Conservation (phyloP, 2,888 invertebrate species). For the Choristoneura rosaceana region DNA sequence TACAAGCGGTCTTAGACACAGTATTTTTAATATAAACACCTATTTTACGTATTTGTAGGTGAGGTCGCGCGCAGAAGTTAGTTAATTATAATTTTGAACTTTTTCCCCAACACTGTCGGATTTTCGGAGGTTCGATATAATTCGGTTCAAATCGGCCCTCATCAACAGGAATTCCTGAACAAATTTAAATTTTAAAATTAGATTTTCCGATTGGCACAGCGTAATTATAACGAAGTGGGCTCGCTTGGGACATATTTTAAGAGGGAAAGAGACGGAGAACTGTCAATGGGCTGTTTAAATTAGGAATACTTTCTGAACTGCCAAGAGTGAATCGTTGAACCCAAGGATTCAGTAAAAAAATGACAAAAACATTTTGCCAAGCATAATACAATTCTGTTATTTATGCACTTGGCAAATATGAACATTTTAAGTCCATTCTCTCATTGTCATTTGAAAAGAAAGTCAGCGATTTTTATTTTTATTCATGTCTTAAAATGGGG, state of each 20-base stretch:
- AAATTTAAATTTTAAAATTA: conserved; percentile 20
- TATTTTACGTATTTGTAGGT: not conserved
- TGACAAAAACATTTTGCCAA: too few species aligned
- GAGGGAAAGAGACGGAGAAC: not conserved
- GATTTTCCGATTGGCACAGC: conserved; percentile 12
- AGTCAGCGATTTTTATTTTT: too few species aligned
- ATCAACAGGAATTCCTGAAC: conserved; percentile 14
- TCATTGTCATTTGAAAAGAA: too few species aligned
- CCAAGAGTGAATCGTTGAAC: too few species aligned
- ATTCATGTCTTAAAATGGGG: too few species aligned
- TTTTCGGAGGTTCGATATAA: conserved; percentile 10
- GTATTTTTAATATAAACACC: not conserved
- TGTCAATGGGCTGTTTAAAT: too few species aligned
- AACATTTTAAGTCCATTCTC: too few species aligned
- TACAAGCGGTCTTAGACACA: too few species aligned
- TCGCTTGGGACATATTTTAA: not conserved
- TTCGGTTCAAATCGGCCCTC: conserved; percentile 21
- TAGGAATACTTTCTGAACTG: too few species aligned
- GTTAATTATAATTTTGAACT: conserved; percentile 2
- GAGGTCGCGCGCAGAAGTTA: not conserved
- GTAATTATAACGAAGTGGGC: not conserved
- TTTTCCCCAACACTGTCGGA: not conserved
- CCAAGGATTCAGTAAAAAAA: too few species aligned
- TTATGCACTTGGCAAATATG: too few species aligned
- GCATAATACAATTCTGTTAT: too few species aligned